Conservation (phyloP, 2,888 invertebrate species). For the Acleris holmiana region DNA sequence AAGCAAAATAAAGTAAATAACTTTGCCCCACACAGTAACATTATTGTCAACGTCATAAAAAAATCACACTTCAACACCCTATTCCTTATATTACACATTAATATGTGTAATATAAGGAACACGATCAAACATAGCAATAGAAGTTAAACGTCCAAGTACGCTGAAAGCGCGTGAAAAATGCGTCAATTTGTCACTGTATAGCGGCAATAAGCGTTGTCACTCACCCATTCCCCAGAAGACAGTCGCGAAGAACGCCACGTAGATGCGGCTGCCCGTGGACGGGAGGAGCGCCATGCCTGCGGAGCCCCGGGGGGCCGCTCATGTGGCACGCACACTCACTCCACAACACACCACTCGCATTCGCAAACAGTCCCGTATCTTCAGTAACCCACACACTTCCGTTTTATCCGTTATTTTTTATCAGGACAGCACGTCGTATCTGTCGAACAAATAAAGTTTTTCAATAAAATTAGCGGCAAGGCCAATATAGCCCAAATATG, state of each 20-base stretch:
- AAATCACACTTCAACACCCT: too few species aligned
- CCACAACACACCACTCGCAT: slow-evolving; percentile 10
- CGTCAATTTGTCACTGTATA: slow-evolving; percentile 11
- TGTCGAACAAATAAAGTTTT: too few species aligned
- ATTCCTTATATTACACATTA: too few species aligned
- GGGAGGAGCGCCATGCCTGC: slow-evolving; percentile 73
- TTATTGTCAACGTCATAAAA: too few species aligned
- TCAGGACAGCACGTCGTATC: too few species aligned
- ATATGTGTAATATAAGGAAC: too few species aligned
- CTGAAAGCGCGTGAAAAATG: background rate
- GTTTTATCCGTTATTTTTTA: background rate
- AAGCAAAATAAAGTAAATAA: too few species aligned
- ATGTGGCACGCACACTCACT: slow-evolving; percentile 28
- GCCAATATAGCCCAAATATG: too few species aligned
- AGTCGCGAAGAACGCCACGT: slow-evolving; percentile 76
- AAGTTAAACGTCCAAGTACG: background rate
- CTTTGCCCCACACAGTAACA: too few species aligned
- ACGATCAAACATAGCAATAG: too few species aligned
- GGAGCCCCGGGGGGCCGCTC: slow-evolving; percentile 42
- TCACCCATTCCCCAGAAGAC: slow-evolving; percentile 80
- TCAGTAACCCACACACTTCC: slow-evolving; percentile 5
- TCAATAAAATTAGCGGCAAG: too few species aligned
- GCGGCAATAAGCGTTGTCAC: slow-evolving; percentile 43
- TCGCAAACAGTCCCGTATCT: slow-evolving; percentile 1
- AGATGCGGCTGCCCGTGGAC: slow-evolving; percentile 70